A percentile compares a stretch with the other conserved stretches of the same genome.
Evolutionary conservation across 2,113 vertebrate species (phyloP).

Genomic region (Romanogobio albipinnatus): DNA sequence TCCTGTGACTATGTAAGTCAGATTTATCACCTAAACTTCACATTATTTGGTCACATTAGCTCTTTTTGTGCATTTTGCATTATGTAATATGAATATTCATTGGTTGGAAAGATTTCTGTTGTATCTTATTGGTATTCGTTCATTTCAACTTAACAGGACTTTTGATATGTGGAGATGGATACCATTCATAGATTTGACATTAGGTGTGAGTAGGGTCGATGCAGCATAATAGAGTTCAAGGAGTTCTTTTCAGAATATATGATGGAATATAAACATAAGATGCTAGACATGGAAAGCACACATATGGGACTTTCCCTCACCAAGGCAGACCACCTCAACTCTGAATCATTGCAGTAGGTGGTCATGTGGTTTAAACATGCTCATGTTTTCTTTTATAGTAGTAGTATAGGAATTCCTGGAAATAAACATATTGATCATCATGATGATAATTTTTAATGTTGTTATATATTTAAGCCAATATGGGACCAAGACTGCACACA

Average conservation of each 20-base stretch:
- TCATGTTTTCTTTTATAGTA: neutral
- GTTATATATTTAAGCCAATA: neutral
- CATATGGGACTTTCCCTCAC: neutral
- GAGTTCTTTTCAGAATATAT: neutral
- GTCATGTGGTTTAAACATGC: neutral
- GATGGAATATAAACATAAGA: neutral
- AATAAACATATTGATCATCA: neutral
- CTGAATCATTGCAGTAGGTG: neutral
- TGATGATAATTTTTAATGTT: neutral
- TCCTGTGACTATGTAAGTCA: neutral
- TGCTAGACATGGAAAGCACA: neutral
- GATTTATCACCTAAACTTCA: neutral
- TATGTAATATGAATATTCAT: constrained; percentile 2
- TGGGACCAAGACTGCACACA: neutral
- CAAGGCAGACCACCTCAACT: neutral
- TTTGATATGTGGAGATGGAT: neutral
- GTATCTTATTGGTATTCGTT: neutral
- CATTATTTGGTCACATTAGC: neutral
- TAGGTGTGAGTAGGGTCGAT: neutral
- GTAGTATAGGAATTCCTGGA: neutral
- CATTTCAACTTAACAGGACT: neutral
- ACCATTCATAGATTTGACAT: neutral
- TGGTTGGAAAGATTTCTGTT: neutral
- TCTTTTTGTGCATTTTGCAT: neutral
- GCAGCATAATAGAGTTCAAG: neutral